Percentiles rank a stretch among this genome's conserved stretches.
These are phyloP conservation scores for Lophius piscatorius DNA, from an alignment of 2,113 vertebrate species.

Conservation along the genomic window DNA sequence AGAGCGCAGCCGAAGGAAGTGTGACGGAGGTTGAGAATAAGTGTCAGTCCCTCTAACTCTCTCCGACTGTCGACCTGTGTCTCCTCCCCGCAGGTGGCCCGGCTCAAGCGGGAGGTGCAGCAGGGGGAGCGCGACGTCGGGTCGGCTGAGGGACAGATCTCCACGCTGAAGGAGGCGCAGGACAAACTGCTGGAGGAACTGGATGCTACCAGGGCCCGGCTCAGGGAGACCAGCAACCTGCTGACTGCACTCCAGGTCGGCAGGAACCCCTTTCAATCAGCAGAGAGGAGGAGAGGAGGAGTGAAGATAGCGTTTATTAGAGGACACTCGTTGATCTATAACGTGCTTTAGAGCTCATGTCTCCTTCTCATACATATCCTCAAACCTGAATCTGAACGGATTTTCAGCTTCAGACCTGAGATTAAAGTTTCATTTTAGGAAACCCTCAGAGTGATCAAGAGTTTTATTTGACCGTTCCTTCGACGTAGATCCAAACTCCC, in stretches of 20 bases:
- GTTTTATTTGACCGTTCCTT: too few relatives aligned
- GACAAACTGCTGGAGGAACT: slow-evolving; percentile 93
- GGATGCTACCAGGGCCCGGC: slow-evolving; percentile 87
- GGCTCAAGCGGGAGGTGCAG: slow-evolving; percentile 87
- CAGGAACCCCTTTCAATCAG: too few relatives aligned
- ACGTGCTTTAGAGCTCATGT: too few relatives aligned
- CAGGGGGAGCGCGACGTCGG: slow-evolving; percentile 89
- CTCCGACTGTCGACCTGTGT: neutral
- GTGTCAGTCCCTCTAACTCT: neutral
- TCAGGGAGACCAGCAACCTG: slow-evolving; percentile 93
- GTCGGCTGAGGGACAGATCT: slow-evolving; percentile 90
- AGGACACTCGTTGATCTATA: too few relatives aligned
- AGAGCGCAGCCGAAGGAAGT: slow-evolving; percentile 18
- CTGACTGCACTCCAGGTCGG: slow-evolving; percentile 92
- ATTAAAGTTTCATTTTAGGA: too few relatives aligned
- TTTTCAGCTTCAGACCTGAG: too few relatives aligned
- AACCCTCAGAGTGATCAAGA: too few relatives aligned
- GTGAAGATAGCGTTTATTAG: too few relatives aligned
- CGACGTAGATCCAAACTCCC: too few relatives aligned
- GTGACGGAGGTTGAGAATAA: neutral
- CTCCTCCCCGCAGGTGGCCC: slow-evolving; percentile 78
- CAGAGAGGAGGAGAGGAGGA: too few relatives aligned
- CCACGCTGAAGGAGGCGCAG: slow-evolving; percentile 90
- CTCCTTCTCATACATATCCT: too few relatives aligned
- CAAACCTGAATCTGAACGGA: too few relatives aligned